A percentile compares a stretch with the other conserved stretches of the same genome.
phyloP scores from a whole-genome alignment of 2,888 invertebrate species.

The Marasmarcha lunaedactyla region DNA sequence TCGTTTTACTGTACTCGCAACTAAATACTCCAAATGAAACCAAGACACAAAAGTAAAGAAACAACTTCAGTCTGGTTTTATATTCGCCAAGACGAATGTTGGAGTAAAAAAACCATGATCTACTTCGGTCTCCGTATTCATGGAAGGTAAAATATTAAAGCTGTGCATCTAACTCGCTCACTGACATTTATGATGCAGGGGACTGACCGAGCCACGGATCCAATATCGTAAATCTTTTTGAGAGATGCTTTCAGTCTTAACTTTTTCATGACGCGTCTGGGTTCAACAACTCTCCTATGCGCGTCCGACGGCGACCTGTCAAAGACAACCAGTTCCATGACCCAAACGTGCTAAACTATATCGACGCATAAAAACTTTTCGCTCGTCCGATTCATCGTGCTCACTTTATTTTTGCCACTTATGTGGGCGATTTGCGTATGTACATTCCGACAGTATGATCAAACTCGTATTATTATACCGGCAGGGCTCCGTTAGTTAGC shows the following conservation, averaged over 20 bases:
- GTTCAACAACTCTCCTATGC: constrained; percentile 36
- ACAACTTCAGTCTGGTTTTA: constrained; percentile 24
- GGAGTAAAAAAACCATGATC: neutral
- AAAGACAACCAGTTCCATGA: constrained; percentile 20
- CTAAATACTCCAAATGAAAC: too few species aligned
- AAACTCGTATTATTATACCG: constrained; percentile 21
- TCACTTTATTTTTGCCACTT: constrained; percentile 7
- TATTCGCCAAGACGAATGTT: constrained; percentile 28
- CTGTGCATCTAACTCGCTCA: constrained; percentile 18
- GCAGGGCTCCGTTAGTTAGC: constrained; percentile 21
- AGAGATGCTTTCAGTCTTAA: constrained; percentile 26
- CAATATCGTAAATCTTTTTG: constrained; percentile 36
- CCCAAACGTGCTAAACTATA: constrained; percentile 7
- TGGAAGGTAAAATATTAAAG: constrained; percentile 21
- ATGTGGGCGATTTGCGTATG: constrained; percentile 28
- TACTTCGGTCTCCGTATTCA: constrained; percentile 19
- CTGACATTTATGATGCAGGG: constrained; percentile 32
- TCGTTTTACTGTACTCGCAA: too few species aligned
- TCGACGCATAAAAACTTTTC: neutral
- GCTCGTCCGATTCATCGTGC: neutral
- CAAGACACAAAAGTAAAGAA: constrained; percentile 17
- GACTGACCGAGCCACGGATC: constrained; percentile 37
- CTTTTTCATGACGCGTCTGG: constrained; percentile 34
- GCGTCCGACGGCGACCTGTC: constrained; percentile 17
- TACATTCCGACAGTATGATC: constrained; percentile 25